A percentile compares a stretch with the other conserved stretches of the same genome.
Evolutionary conservation across 2,113 vertebrate species (phyloP).

Genomic region (Actenoides hombroni): DNA sequence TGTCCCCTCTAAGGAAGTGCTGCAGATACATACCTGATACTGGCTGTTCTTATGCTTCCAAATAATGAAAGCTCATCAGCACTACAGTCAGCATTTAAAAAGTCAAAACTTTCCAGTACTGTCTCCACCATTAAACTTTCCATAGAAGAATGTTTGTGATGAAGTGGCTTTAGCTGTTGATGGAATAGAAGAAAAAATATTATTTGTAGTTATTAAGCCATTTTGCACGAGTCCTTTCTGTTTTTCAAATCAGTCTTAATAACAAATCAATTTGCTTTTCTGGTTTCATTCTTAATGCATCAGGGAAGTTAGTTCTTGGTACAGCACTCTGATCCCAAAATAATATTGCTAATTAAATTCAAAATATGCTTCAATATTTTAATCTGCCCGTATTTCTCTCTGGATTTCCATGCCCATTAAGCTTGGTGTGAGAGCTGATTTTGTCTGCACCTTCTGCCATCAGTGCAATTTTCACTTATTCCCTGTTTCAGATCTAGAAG

Average conservation of each 20-base stretch:
- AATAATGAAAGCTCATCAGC: slow-evolving; percentile 81
- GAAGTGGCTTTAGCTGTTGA: slow-evolving; percentile 71
- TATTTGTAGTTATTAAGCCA: not conserved
- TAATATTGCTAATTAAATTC: not conserved
- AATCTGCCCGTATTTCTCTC: not conserved
- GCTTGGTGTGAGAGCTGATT: not conserved
- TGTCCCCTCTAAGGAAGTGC: rapidly evolving
- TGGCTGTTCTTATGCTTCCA: slow-evolving; percentile 79
- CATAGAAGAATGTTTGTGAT: slow-evolving; percentile 71
- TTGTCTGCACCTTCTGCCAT: not conserved
- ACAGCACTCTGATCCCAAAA: not conserved
- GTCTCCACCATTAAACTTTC: slow-evolving; percentile 90
- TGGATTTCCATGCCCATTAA: not conserved
- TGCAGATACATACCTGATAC: slow-evolving; percentile 74
- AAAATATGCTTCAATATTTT: not conserved
- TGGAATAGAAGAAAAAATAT: not conserved
- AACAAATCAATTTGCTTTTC: not conserved
- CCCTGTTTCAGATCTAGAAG: not conserved
- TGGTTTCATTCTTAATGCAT: not conserved
- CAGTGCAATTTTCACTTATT: not conserved
- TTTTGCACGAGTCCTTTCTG: not conserved
- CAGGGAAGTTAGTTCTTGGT: not conserved
- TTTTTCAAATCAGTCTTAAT: not conserved
- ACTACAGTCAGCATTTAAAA: slow-evolving; percentile 84
- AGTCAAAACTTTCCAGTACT: slow-evolving; percentile 91